Conservation (phyloP, 2,113 vertebrate genomes). For the Tragelaphus buxtoni region DNA sequence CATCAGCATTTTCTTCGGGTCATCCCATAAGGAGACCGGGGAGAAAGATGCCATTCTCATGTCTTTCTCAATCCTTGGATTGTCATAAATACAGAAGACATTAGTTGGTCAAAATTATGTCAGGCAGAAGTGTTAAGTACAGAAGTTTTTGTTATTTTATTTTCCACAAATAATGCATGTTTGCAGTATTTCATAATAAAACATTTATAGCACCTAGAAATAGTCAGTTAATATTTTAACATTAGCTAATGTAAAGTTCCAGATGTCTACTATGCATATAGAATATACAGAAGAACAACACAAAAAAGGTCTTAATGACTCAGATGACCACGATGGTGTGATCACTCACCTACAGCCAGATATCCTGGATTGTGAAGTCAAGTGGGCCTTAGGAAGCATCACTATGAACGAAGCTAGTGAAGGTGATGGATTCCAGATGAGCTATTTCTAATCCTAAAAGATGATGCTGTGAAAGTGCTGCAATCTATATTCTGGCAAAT, state of each 20-base stretch:
- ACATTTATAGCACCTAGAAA: background rate
- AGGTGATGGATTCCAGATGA: background rate
- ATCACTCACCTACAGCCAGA: background rate
- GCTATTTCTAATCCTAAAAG: background rate
- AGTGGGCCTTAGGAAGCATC: background rate
- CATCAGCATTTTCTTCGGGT: background rate
- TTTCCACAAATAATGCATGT: background rate
- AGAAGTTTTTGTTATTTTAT: background rate
- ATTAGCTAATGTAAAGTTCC: background rate
- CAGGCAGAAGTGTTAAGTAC: background rate
- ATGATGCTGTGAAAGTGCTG: background rate
- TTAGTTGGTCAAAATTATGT: background rate
- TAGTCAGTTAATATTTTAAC: background rate
- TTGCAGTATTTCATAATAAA: background rate
- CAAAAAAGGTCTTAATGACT: background rate
- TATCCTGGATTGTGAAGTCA: background rate
- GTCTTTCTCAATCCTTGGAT: background rate
- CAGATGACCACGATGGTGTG: background rate
- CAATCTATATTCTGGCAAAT: background rate
- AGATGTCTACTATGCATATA: background rate
- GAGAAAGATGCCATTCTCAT: background rate
- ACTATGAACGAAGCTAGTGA: background rate
- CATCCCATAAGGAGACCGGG: background rate
- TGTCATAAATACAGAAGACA: background rate
- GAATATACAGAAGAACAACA: background rate